These are phyloP conservation scores for Scaptomyza hsui DNA, from an alignment of 1,140 invertebrate genomes.

Conservation along the genomic window DNA sequence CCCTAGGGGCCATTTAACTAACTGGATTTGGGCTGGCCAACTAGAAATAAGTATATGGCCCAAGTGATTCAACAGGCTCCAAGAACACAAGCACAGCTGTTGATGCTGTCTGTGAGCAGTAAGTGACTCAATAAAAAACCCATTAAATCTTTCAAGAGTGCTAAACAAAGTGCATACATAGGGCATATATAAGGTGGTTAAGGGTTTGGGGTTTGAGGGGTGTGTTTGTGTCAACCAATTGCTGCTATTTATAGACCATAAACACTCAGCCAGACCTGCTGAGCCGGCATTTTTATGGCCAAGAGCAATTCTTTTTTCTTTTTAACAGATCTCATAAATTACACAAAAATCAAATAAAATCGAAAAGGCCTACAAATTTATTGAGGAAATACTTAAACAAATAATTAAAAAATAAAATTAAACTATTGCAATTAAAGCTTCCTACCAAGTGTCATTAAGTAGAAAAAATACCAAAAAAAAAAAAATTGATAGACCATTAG, in stretches of 20 bases:
- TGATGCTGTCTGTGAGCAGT: constrained; percentile 23
- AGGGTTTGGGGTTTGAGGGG: not conserved
- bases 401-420: not conserved
- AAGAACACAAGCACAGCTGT: not conserved
- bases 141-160: constrained; percentile 56
- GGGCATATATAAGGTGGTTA: not conserved
- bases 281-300: constrained; percentile 25
- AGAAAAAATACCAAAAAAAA: no score
- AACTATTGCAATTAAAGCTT: not conserved
- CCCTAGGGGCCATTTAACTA: constrained; percentile 11
- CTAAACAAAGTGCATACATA: constrained; percentile 54
- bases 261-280: constrained; percentile 12
- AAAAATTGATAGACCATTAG: no score
- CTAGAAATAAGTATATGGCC: not conserved
- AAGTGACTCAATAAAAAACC: constrained; percentile 67
- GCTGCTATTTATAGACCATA: constrained; percentile 66
- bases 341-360: constrained; percentile 10
- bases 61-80: constrained; percentile 51
- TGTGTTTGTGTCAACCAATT: constrained; percentile 7
- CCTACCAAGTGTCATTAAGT: not conserved
- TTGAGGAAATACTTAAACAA: not conserved
- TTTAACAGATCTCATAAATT: constrained; percentile 26
- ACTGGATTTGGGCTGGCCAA: constrained; percentile 1
- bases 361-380: constrained; percentile 20
- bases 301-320: constrained; percentile 12